phyloP scores from a whole-genome alignment of 2,113 vertebrate genomes.

The Nesoenas mayeri region DNA sequence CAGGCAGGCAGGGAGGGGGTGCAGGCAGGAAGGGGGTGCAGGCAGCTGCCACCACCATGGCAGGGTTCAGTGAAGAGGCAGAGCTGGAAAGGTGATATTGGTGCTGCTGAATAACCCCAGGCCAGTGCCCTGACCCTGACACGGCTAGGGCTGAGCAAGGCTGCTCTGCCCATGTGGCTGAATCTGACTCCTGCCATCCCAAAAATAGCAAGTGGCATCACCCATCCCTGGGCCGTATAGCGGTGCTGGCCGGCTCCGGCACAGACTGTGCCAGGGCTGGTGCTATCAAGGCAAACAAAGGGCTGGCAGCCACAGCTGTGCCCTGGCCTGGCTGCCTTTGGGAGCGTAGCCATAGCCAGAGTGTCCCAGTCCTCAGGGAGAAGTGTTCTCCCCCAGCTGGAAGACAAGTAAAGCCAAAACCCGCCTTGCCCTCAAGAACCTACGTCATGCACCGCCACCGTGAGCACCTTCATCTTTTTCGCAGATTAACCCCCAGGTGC shows the following conservation, averaged over 20 bases:
- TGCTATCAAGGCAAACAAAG: neutral
- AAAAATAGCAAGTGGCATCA: neutral
- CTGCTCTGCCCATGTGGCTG: neutral
- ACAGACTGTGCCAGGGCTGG: neutral
- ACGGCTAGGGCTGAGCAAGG: fast-evolving
- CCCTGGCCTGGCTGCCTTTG: neutral
- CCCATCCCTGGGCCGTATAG: fast-evolving
- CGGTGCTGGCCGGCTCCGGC: fast-evolving
- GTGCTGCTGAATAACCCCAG: neutral
- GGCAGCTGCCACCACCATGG: fast-evolving
- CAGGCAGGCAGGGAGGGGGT: neutral
- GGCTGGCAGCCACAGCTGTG: neutral
- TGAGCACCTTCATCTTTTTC: neutral
- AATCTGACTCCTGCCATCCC: neutral
- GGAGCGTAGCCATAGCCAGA: neutral
- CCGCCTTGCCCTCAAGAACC: neutral
- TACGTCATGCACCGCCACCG: neutral
- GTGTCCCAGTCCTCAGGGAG: too few species aligned
- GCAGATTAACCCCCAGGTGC: neutral
- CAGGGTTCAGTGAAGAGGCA: neutral
- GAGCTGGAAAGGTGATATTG: neutral
- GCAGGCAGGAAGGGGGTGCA: neutral
- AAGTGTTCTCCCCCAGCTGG: too few species aligned
- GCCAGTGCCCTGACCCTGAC: neutral
- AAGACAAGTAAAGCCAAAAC: neutral